phyloP scores from a whole-genome alignment of 2,888 invertebrate genomes.

The Erebia palarica region DNA sequence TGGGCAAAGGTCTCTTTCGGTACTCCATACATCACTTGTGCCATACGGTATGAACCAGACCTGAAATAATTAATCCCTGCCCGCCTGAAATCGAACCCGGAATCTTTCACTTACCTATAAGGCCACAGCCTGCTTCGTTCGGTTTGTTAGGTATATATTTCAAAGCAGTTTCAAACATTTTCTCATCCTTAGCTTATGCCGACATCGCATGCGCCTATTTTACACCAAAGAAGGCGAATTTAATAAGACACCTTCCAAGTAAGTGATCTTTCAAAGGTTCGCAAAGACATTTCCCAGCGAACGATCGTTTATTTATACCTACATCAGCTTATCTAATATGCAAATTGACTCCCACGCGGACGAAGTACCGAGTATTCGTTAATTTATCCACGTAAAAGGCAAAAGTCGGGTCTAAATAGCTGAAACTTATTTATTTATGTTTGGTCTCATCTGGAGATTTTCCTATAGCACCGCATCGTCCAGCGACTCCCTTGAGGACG shows the following conservation, averaged over 20 bases:
- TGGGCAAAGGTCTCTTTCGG: too few species aligned
- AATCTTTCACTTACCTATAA: background rate
- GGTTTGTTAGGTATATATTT: background rate
- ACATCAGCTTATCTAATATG: slow-evolving; percentile 12
- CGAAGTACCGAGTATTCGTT: background rate
- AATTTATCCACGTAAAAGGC: slow-evolving; percentile 1
- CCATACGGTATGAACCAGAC: too few species aligned
- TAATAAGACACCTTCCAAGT: slow-evolving; percentile 9
- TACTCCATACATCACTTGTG: too few species aligned
- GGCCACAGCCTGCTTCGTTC: background rate
- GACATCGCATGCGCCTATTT: background rate
- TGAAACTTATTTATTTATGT: background rate
- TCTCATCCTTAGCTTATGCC: background rate
- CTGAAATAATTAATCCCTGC: too few species aligned
- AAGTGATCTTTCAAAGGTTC: slow-evolving; percentile 10
- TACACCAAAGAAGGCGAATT: slow-evolving; percentile 15
- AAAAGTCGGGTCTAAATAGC: background rate
- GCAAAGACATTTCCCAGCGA: background rate
- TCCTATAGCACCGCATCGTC: background rate
- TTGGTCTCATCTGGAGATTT: background rate
- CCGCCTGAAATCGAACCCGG: too few species aligned
- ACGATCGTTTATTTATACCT: background rate
- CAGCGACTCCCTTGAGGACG: background rate
- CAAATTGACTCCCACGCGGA: slow-evolving; percentile 14
- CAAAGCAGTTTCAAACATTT: background rate